Evolutionary conservation across 2,113 vertebrate genomes (phyloP).

Genomic region (Onychostoma macrolepis): DNA sequence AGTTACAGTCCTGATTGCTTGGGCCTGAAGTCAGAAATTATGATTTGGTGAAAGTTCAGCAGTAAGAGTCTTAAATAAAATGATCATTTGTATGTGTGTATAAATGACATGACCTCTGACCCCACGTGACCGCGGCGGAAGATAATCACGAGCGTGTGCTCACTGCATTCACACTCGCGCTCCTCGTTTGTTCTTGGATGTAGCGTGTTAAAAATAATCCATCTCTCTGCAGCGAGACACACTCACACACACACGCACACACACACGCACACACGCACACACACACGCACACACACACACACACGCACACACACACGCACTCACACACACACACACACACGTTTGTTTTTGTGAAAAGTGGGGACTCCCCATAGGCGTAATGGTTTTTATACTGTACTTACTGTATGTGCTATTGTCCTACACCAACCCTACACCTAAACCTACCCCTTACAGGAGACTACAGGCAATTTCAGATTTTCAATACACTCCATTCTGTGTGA

Average conservation of each 20-base stretch:
- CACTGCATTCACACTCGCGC: slow-evolving; percentile 71
- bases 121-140: slow-evolving; percentile 55
- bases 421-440: too few relatives aligned
- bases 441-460: too few relatives aligned
- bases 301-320: too few relatives aligned
- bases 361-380: too few relatives aligned
- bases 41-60: slow-evolving; percentile 55
- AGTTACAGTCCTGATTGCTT: not conserved
- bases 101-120: not conserved
- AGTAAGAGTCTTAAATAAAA: slow-evolving; percentile 41
- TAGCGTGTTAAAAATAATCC: slow-evolving; percentile 84
- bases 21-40: not conserved
- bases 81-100: slow-evolving; percentile 53
- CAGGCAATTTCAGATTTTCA: too few relatives aligned
- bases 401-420: too few relatives aligned
- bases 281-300: not conserved
- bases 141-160: slow-evolving; percentile 64
- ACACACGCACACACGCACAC: not conserved
- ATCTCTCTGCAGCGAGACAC: slow-evolving; percentile 73
- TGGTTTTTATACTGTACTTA: too few relatives aligned
- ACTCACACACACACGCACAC: not conserved
- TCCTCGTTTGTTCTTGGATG: slow-evolving; percentile 75
- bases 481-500: too few relatives aligned
- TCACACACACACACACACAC: too few relatives aligned
- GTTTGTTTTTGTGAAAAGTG: too few relatives aligned